phyloP scores from a whole-genome alignment of 2,888 invertebrate genomes.

The Argyra leucocephala region DNA sequence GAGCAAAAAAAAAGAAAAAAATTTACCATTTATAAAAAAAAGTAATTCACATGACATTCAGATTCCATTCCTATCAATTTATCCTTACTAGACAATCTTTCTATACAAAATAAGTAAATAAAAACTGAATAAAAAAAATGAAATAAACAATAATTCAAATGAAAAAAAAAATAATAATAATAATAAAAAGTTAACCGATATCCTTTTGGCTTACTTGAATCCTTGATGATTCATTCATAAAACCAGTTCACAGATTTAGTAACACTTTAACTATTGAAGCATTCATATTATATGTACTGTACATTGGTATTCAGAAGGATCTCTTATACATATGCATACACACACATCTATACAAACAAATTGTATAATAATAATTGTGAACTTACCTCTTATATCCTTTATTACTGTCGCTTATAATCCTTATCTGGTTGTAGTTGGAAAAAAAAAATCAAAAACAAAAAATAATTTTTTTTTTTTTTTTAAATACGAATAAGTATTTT shows the following conservation, averaged over 20 bases:
- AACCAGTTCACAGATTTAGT: background rate
- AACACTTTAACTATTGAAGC: background rate
- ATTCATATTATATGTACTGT: too few species aligned
- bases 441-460: too few species aligned
- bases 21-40: background rate
- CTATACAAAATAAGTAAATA: background rate
- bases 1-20: too few species aligned
- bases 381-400: too few species aligned
- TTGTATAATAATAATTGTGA: too few species aligned
- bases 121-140: background rate
- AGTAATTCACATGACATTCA: background rate
- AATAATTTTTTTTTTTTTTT: too few species aligned
- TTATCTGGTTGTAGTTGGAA: too few species aligned
- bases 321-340: too few species aligned
- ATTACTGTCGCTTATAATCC: too few species aligned
- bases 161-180: background rate
- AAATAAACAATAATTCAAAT: background rate
- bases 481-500: too few species aligned
- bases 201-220: background rate
- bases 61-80: background rate
- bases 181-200: background rate
- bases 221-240: background rate
- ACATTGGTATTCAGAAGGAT: too few species aligned
- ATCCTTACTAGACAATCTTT: background rate
- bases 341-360: too few species aligned